A percentile compares a stretch with the other conserved stretches of the same genome.
phyloP scores from a whole-genome alignment of 1,140 invertebrate species.

The Paramacrobiotus metropolitanus region DNA sequence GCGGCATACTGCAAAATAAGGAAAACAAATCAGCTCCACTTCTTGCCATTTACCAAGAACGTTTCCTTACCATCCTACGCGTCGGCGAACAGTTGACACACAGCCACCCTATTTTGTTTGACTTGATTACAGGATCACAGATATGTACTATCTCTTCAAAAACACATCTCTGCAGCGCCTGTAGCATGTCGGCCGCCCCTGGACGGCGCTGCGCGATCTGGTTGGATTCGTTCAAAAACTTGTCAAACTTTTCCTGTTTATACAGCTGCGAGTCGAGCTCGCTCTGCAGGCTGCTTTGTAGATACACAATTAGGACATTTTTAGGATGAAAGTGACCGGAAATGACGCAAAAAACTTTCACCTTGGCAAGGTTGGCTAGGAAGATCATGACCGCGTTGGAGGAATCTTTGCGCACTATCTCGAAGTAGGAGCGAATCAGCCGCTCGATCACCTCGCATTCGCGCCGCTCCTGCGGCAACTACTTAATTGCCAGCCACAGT shows the following conservation, averaged over 20 bases:
- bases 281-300: slow-evolving; percentile 67
- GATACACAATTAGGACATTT: neutral
- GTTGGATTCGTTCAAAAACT: slow-evolving; percentile 79
- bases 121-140: no score
- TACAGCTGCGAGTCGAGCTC: slow-evolving; percentile 94
- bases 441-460: slow-evolving; percentile 94
- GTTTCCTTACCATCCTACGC: no score
- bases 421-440: slow-evolving; percentile 92
- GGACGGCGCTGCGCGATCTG: slow-evolving; percentile 79
- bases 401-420: slow-evolving; percentile 92
- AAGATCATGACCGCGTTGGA: slow-evolving; percentile 99
- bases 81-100: no score
- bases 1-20: no score
- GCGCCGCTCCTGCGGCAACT: slow-evolving; percentile 72
- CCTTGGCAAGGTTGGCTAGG: slow-evolving; percentile 87
- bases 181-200: slow-evolving; percentile 90
- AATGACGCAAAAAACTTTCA: neutral
- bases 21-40: no score
- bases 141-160: no score
- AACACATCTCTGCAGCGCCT: slow-evolving; percentile 83
- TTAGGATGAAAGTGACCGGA: neutral
- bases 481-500: no score
- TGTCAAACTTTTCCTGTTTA: slow-evolving; percentile 77
- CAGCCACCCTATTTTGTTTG: no score
- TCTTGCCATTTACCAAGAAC: no score